Conservation (phyloP, 2,888 invertebrate species). For the Acanthococcus lagerstroemiae region DNA sequence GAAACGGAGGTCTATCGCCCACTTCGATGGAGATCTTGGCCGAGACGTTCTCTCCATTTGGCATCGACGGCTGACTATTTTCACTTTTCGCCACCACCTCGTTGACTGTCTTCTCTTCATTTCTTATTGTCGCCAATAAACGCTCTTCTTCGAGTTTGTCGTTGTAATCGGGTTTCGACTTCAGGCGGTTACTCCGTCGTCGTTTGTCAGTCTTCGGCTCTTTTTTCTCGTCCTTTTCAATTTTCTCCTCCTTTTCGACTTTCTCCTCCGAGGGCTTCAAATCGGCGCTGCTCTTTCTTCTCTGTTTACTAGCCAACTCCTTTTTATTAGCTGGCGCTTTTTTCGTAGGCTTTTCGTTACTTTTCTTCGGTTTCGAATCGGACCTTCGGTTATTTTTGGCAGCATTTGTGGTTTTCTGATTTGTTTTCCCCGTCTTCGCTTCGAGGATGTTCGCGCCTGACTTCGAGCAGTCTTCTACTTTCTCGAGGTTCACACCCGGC, state of each 20-base stretch:
- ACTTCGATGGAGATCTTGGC: neutral
- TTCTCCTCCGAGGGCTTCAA: neutral
- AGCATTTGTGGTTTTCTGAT: too few species aligned
- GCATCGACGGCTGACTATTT: neutral
- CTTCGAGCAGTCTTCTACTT: too few species aligned
- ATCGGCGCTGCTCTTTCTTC: neutral
- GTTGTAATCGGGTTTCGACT: conserved; percentile 19
- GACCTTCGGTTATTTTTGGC: too few species aligned
- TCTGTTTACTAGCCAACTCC: neutral
- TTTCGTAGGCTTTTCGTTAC: neutral
- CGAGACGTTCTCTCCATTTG: neutral
- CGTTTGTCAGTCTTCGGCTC: neutral
- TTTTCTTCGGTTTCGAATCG: neutral
- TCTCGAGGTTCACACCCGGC: too few species aligned
- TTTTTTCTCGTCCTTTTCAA: neutral
- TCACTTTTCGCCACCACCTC: neutral
- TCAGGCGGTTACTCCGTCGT: conserved; percentile 14
- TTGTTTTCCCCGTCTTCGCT: too few species aligned
- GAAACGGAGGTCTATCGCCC: neutral
- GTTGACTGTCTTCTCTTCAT: neutral
- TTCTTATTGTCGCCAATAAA: neutral
- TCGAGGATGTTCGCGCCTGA: too few species aligned
- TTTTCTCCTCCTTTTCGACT: neutral
- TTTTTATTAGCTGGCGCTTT: neutral
- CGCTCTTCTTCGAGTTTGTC: conserved; percentile 10